Base-by-base conservation (phyloP, 1,140 invertebrate species). In the Hypsibius dujardini region DNA sequence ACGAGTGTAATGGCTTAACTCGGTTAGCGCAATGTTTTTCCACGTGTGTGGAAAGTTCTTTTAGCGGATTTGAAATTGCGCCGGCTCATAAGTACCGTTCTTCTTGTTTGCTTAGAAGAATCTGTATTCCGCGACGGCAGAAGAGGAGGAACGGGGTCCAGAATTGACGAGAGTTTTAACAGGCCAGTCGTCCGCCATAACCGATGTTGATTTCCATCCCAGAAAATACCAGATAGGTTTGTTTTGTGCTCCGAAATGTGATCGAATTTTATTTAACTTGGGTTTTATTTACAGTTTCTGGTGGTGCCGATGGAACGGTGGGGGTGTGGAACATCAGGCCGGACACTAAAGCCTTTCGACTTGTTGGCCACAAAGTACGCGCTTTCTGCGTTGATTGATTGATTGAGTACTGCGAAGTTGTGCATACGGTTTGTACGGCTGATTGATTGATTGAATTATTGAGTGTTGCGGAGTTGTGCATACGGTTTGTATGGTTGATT, bases 211-310 rank as follows among this genome's bases (percentile, higher is more conserved):
- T 42, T 67, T 67, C 62, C 62, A 67, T 45, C 62, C 62, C 3
- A 15, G 3, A 45, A 67, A 67, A 67, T 67, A 67, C 42, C 62
- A 67, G 62, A 67, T 67, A 7, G 62, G 62, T 67, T 15, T 15
- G 42, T 67, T 12, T 7, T 42, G 3, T 7, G 12, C 12, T 67
- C 3, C 45, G 3, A 15, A 15, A 45, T 67, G 3, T 45, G 62
- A 12, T 15, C 42, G 62, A 67, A 67, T 0, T 0, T 12, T n/a
- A 0, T n/a, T 0, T n/a, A 7, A n/a, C 50, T 56, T n/a, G 50
- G 0, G n/a, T 56, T 56, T 56, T 56, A n/a, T 56, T 67, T 67
- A 42, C 45, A 67, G 62, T 67, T 12, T 15, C 62, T 15, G 42
- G 12, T 42, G 45, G 42, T 42, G 42, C 62, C 12, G 62, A 67